Base-by-base conservation (phyloP, 2,113 vertebrate genomes). In the Aspiorhynchus laticeps region DNA sequence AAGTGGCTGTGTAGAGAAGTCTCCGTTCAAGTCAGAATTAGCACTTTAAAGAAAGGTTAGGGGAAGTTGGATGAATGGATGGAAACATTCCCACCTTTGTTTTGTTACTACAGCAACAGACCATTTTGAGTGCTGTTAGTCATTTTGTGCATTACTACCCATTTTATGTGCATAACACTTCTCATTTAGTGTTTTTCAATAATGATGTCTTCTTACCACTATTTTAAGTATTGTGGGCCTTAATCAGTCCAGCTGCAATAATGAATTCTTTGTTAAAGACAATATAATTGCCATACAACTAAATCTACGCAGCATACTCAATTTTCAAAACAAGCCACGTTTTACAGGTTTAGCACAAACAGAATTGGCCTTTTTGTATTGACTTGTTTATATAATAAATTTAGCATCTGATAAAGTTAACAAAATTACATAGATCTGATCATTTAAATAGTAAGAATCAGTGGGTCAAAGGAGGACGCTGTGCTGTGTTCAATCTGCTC, bases 21-120 rank as follows among this genome's bases (percentile, higher is more conserved):
- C 24, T 78, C 77, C 46, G 38, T 38, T 71, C 85, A 86, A 79
- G 83, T 83, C 71, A 84, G 85, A 89, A 81, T 88, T 86, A 88
- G 90, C 91, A 92, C 89, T 92, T 88, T 90, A 90, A 79, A 63
- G 63, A 87, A 87, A 85, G 86, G 51, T 71, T 85, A 48, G 80
- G 53, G 85, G 17, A 74, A 73, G 83, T 48, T 28, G 33, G 28
- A 48, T 85, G 81, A 82, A 80, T 77, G 76, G 74, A 79, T 80
- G 90, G 90, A 92, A 88, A 87, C 71, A 91, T 88, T 46, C 77
- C 89, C 85, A 89, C 88, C 83, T 85, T 80, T 88, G 87, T 84
- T 90, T 87, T 87, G 85, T 93, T 92, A 87, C 86, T 56, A 59
- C 86, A 88, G 90, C 86, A 85, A 89, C 71, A 85, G 83, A 61